Evolutionary conservation across 1,140 invertebrate species (phyloP).

Genomic region (Ostrea denselamellosa): DNA sequence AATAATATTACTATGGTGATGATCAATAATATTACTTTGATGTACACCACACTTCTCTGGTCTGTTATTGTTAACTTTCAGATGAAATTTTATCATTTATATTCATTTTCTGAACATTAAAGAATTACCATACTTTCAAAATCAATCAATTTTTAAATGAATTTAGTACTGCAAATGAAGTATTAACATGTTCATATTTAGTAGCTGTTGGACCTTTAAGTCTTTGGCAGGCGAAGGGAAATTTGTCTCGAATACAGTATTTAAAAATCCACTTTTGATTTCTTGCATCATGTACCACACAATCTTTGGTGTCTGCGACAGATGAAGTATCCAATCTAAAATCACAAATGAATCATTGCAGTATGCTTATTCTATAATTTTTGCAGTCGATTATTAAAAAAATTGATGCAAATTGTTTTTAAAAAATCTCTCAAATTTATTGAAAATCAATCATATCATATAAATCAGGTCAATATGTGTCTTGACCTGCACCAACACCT

Average conservation of each 20-base stretch:
- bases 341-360: not conserved
- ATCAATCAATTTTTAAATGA: not conserved
- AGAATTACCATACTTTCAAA: not conserved
- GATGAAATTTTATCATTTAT: too few species aligned
- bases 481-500: too few species aligned
- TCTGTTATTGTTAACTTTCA: not conserved
- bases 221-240: slow-evolving; percentile 3
- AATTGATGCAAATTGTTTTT: too few species aligned
- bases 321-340: not conserved
- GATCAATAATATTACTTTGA: not conserved
- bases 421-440: too few species aligned
- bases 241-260: not conserved
- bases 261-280: not conserved
- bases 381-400: too few species aligned
- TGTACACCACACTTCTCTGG: not conserved
- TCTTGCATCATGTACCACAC: not conserved
- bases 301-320: not conserved
- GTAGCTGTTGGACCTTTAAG: not conserved
- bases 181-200: too few species aligned
- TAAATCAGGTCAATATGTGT: too few species aligned
- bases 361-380: too few species aligned
- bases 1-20: not conserved
- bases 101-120: not conserved
- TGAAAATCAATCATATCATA: too few species aligned
- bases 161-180: not conserved